phyloP scores from a whole-genome alignment of 2,797 vertebrate species.

The Pelochelys cantorii region DNA sequence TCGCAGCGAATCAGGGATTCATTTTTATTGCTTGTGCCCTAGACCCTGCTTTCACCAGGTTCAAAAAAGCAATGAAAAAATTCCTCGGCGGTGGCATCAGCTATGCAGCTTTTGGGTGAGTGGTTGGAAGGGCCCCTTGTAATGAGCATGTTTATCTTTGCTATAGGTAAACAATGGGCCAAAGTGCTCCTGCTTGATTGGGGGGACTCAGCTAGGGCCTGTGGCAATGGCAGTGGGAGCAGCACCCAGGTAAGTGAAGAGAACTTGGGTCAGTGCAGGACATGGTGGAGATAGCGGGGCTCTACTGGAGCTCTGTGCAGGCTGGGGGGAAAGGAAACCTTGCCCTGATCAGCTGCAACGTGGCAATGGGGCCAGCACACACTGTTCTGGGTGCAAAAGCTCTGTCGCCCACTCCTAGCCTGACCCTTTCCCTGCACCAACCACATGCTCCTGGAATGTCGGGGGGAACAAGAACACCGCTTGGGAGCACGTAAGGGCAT shows the following conservation, averaged over 20 bases:
- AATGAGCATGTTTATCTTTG: not conserved
- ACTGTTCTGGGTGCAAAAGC: not conserved
- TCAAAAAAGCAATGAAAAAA: not conserved
- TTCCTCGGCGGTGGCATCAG: not conserved
- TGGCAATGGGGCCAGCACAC: not conserved
- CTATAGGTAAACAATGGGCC: not conserved
- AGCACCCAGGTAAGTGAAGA: not conserved
- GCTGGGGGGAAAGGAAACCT: not conserved
- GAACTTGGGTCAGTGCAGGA: not conserved
- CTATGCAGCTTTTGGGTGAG: not conserved
- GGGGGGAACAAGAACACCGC: not conserved
- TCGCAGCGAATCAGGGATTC: constrained; percentile 30
- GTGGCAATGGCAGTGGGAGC: not conserved
- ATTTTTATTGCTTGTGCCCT: constrained; percentile 39
- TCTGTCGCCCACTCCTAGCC: not conserved
- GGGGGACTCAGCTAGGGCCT: not conserved
- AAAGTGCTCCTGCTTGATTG: not conserved
- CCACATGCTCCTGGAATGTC: not conserved
- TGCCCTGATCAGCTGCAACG: not conserved
- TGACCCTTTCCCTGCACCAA: not conserved
- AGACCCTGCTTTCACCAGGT: not conserved
- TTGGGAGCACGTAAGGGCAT: not conserved
- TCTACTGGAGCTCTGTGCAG: not conserved
- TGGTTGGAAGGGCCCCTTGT: not conserved
- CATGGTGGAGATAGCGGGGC: not conserved